A percentile compares a stretch with the other conserved stretches of the same genome.
These are phyloP conservation scores for Pollenia griseotomentosa DNA, from an alignment of 2,888 invertebrate genomes.

Conservation along the genomic window DNA sequence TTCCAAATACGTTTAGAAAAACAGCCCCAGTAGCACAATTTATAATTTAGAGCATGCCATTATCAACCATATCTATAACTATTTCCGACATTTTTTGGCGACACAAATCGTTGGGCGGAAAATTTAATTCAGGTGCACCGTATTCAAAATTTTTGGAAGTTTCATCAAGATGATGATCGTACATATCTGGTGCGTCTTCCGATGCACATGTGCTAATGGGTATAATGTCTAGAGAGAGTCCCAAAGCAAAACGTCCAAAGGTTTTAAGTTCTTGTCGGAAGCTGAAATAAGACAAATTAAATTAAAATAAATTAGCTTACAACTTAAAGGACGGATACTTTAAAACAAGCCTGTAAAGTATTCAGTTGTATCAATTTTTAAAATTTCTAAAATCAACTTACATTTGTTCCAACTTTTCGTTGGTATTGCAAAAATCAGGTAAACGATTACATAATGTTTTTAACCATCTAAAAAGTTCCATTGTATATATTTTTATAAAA, in stretches of 20 bases:
- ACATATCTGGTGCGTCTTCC: conserved; percentile 89
- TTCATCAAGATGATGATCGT: conserved; percentile 83
- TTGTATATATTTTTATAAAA: conserved; percentile 87
- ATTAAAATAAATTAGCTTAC: conserved; percentile 5
- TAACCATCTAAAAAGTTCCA: conserved; percentile 86
- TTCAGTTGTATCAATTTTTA: neutral
- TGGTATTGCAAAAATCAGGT: conserved; percentile 82
- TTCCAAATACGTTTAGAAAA: neutral
- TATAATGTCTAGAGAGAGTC: conserved; percentile 89
- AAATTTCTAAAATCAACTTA: conserved; percentile 81
- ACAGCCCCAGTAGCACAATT: conserved; percentile 5
- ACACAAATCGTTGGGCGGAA: conserved; percentile 86
- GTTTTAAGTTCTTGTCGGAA: conserved; percentile 87
- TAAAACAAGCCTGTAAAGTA: too few relatives aligned
- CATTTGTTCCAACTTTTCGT: conserved; percentile 86
- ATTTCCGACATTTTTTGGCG: conserved; percentile 89
- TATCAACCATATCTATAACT: conserved; percentile 88
- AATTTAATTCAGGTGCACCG: conserved; percentile 82
- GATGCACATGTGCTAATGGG: conserved; percentile 89
- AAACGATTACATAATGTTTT: conserved; percentile 85
- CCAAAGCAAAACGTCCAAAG: conserved; percentile 88
- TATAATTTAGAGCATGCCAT: conserved; percentile 85
- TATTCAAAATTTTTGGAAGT: conserved; percentile 77
- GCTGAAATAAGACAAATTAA: conserved; percentile 81
- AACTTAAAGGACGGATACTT: neutral